A percentile compares a stretch with the other conserved stretches of the same genome.
Conservation (phyloP, 2,888 invertebrate species). For the Leptopilina syphax region DNA sequence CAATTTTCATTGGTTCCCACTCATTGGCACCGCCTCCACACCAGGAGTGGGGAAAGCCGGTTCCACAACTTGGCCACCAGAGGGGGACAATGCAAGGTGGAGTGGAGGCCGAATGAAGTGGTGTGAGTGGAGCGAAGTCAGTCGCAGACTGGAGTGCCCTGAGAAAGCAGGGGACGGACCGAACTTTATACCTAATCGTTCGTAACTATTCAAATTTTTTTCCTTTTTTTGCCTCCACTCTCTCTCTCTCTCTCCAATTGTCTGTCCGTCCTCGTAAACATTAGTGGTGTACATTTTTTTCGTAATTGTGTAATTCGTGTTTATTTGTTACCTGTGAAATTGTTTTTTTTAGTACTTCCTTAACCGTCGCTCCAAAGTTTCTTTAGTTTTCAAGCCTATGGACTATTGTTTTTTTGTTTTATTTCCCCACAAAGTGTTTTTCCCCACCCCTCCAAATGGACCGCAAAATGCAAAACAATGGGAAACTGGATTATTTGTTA, state of each 20-base stretch:
- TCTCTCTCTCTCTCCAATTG: conserved; percentile 52
- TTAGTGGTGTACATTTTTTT: conserved; percentile 31
- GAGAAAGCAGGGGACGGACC: conserved; percentile 75
- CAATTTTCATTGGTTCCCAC: conserved; percentile 73
- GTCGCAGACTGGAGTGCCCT: conserved; percentile 76
- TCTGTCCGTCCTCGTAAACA: conserved; percentile 57
- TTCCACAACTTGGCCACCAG: conserved; percentile 78
- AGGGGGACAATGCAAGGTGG: conserved; percentile 79
- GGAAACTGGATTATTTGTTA: neutral
- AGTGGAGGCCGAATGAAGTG: conserved; percentile 72
- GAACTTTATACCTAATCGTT: conserved; percentile 64
- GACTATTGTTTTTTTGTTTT: too few species aligned
- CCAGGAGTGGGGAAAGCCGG: conserved; percentile 74
- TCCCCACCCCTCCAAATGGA: neutral
- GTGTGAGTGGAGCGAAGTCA: conserved; percentile 76
- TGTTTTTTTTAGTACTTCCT: neutral
- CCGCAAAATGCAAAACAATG: neutral
- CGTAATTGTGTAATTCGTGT: conserved; percentile 24
- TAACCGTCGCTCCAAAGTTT: neutral
- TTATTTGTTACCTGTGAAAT: conserved; percentile 4
- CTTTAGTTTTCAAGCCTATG: too few species aligned
- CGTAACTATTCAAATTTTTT: conserved; percentile 56
- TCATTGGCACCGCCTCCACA: conserved; percentile 67
- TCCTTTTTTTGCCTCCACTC: too few species aligned
- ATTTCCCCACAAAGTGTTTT: too few species aligned